Evolutionary conservation across 2,888 invertebrate species (phyloP).

Genomic region (Oscheius sp.): DNA sequence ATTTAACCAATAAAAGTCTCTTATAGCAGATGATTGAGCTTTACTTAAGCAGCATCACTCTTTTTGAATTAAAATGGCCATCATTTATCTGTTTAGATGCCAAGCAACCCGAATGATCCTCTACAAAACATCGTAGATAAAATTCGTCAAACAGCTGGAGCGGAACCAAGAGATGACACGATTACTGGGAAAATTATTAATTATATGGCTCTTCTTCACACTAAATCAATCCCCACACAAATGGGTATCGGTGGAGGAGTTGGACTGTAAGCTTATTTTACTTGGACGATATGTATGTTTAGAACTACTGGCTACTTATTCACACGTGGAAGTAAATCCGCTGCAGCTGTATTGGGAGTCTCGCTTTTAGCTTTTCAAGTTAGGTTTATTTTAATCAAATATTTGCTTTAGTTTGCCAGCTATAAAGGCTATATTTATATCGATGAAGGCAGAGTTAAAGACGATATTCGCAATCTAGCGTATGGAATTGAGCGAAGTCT

Average conservation of each 20-base stretch:
- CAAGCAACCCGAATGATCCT: background rate
- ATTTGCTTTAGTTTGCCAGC: conserved; percentile 49
- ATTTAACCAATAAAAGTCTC: too few species aligned
- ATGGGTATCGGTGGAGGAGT: conserved; percentile 46
- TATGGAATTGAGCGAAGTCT: conserved; percentile 22
- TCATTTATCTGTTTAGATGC: background rate
- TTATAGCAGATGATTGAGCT: too few species aligned
- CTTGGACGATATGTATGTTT: conserved; percentile 10
- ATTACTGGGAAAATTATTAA: conserved; percentile 18
- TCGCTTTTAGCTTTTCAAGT: conserved; percentile 53
- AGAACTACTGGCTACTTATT: conserved; percentile 55
- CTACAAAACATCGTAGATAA: background rate
- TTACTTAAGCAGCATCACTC: too few species aligned
- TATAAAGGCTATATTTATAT: conserved; percentile 58
- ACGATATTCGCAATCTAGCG: conserved; percentile 35
- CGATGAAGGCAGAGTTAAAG: conserved; percentile 43
- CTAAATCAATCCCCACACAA: conserved; percentile 46
- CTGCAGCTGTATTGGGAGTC: conserved; percentile 47
- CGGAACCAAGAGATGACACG: background rate
- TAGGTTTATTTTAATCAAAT: background rate
- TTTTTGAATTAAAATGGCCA: background rate
- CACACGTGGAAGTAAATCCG: conserved; percentile 49
- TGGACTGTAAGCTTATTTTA: conserved; percentile 44
- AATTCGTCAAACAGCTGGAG: background rate
- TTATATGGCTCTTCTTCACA: conserved; percentile 42